These are phyloP conservation scores for Labeo rohita DNA, from an alignment of 2,113 vertebrate species.

Conservation along the genomic window DNA sequence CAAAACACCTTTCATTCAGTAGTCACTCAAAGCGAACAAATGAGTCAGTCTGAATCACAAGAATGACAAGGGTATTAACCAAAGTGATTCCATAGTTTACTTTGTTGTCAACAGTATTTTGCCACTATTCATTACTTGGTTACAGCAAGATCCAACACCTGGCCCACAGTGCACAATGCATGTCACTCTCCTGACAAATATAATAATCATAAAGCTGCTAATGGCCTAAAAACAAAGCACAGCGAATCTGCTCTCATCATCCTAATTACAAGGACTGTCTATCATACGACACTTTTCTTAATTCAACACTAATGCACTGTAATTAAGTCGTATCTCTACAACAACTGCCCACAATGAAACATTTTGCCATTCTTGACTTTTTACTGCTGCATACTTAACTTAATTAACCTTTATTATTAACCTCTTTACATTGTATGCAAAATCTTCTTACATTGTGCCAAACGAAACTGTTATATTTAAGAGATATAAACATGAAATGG, in stretches of 20 bases:
- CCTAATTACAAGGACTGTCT: background rate
- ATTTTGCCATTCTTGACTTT: background rate
- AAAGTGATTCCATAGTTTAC: background rate
- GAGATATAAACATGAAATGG: background rate
- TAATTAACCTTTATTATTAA: background rate
- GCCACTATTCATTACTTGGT: background rate
- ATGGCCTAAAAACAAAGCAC: slow-evolving; percentile 15
- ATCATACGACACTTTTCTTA: slow-evolving; percentile 17
- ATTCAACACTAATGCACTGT: background rate
- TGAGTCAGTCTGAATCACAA: background rate
- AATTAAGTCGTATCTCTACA: background rate
- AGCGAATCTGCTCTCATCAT: background rate
- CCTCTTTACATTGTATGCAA: background rate
- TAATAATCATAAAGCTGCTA: slow-evolving; percentile 13
- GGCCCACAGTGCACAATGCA: slow-evolving; percentile 9
- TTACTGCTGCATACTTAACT: background rate
- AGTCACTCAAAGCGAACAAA: background rate
- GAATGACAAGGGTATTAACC: background rate
- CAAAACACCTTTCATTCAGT: slow-evolving; percentile 17
- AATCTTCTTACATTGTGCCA: background rate
- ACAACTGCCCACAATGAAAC: background rate
- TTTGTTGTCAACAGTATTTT: background rate
- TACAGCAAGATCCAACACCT: background rate
- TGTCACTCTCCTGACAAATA: slow-evolving; percentile 5
- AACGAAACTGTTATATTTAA: background rate